Percentiles rank a stretch among this genome's conserved stretches.
These are phyloP conservation scores for Adelosebastes latens DNA, from an alignment of 2,797 vertebrate genomes.

Conservation along the genomic window DNA sequence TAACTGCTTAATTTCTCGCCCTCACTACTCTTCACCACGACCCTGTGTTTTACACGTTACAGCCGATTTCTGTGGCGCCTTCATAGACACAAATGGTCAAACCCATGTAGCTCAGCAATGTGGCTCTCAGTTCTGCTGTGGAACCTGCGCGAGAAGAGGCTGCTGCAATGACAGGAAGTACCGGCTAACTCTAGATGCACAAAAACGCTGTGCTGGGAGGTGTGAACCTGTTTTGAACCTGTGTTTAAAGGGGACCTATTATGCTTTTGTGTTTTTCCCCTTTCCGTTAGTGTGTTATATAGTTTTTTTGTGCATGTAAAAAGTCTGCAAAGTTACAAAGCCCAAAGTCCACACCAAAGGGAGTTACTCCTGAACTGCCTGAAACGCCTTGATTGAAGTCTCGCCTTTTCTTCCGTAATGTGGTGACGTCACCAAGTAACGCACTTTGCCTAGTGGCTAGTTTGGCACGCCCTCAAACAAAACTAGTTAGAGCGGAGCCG, in stretches of 20 bases:
- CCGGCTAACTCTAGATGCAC: background rate
- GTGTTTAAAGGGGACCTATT: background rate
- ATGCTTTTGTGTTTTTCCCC: too few relatives aligned
- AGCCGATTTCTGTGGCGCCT: conserved; percentile 26
- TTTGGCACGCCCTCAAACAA: too few relatives aligned
- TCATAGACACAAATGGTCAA: rapidly evolving
- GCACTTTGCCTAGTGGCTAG: too few relatives aligned
- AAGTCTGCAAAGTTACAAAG: too few relatives aligned
- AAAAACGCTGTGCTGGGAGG: background rate
- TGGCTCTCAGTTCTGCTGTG: conserved; percentile 38
- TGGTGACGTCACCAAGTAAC: too few relatives aligned
- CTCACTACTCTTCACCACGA: background rate
- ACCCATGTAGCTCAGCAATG: background rate
- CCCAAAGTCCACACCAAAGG: too few relatives aligned
- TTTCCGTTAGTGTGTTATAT: too few relatives aligned
- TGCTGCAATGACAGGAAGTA: conserved; percentile 21
- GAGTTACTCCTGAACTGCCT: too few relatives aligned
- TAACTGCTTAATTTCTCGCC: background rate
- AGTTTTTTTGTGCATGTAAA: too few relatives aligned
- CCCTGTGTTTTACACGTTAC: conserved; percentile 10
- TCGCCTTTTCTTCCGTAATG: too few relatives aligned
- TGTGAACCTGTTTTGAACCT: background rate
- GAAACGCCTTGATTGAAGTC: too few relatives aligned
- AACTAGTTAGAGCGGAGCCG: too few relatives aligned
- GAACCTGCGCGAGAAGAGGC: background rate